Conservation (phyloP, 30 jellyfish, hydroid and myxozoan species). For the Mastigias papua region DNA sequence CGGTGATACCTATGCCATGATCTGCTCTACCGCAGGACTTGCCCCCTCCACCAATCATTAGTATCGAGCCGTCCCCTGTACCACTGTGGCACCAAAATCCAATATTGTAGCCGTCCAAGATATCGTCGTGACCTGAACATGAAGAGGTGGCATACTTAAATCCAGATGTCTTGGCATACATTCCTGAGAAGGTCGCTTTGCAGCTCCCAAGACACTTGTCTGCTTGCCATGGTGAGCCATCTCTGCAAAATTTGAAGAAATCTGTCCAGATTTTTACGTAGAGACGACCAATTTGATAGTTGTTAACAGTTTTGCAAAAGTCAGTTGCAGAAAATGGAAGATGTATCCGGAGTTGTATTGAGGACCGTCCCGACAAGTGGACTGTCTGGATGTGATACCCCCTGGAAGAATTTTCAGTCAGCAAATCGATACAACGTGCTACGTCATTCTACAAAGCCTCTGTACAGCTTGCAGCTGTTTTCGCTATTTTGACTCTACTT, state of each 20-base stretch:
- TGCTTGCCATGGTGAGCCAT: slow-evolving; percentile 30
- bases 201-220: slow-evolving; percentile 54
- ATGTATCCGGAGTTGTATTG: no score
- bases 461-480: no score
- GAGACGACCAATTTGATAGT: no score
- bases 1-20: slow-evolving; percentile 73
- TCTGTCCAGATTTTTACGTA: no score
- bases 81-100: slow-evolving; percentile 70
- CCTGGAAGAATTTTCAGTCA: no score
- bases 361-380: no score
- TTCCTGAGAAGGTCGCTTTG: slow-evolving; percentile 39
- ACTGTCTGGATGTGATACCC: no score
- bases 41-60: slow-evolving; percentile 78
- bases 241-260: slow-evolving; percentile 1
- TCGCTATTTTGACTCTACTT: no score
- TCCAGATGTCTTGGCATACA: slow-evolving; percentile 22
- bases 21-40: slow-evolving; percentile 56
- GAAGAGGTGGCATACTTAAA: slow-evolving; percentile 29
- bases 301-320: no score
- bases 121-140: slow-evolving; percentile 18
- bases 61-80: slow-evolving; percentile 66
- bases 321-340: no score
- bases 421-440: no score
- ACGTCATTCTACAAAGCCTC: no score
- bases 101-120: slow-evolving; percentile 43